Conservation (phyloP, 2,888 invertebrate genomes). For the Watsonalla binaria region DNA sequence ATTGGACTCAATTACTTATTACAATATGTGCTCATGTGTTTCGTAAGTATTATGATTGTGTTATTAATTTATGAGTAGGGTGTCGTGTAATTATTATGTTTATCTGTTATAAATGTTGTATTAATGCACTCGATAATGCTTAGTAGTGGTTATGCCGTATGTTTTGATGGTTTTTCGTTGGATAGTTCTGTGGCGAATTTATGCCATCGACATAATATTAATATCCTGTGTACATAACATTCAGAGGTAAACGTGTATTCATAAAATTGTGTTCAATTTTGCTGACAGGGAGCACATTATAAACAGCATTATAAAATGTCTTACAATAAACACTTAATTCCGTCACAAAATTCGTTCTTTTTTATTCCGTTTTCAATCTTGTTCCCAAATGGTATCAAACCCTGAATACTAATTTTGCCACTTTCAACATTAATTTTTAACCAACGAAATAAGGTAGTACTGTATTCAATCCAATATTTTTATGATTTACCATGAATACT, state of each 20-base stretch:
- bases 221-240: neutral
- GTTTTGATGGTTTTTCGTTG: neutral
- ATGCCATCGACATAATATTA: neutral
- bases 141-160: constrained; percentile 10
- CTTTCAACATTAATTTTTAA: too few species aligned
- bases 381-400: too few species aligned
- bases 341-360: neutral
- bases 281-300: neutral
- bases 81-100: constrained; percentile 41
- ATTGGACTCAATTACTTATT: constrained; percentile 18
- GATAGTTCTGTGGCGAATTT: neutral
- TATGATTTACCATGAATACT: too few species aligned
- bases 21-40: constrained; percentile 34
- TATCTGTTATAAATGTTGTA: constrained; percentile 40
- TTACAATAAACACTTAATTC: neutral
- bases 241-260: neutral
- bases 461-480: too few species aligned
- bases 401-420: too few species aligned
- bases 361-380: neutral
- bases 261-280: neutral
- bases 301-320: neutral
- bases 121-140: constrained; percentile 22
- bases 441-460: too few species aligned
- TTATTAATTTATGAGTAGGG: constrained; percentile 69
- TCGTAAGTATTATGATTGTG: constrained; percentile 67